These are phyloP conservation scores for Pseudolycoriella hygida DNA, from an alignment of 2,888 invertebrate species.

Conservation along the genomic window DNA sequence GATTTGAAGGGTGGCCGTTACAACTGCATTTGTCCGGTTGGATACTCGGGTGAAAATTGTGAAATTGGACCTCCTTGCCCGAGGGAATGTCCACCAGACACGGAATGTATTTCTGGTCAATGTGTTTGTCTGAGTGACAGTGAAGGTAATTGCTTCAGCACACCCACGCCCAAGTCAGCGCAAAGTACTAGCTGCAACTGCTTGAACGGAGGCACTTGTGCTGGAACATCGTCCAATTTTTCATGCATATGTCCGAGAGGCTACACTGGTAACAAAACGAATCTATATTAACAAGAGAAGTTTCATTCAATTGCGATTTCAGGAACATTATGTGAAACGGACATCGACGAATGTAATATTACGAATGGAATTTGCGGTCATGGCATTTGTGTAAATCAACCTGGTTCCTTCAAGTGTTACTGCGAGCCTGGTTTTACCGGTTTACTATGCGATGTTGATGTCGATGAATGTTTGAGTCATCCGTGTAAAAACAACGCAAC, in stretches of 20 bases:
- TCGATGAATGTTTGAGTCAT: conserved; percentile 71
- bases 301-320: conserved; percentile 11
- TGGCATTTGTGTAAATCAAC: conserved; percentile 64
- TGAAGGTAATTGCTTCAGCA: conserved; percentile 21
- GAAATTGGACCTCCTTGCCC: conserved; percentile 25
- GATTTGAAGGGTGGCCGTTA: conserved; percentile 35
- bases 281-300: neutral
- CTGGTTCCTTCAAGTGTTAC: conserved; percentile 66
- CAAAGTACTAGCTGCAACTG: conserved; percentile 36
- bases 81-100: conserved; percentile 40
- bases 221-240: conserved; percentile 42
- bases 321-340: conserved; percentile 39
- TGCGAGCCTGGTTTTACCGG: conserved; percentile 76
- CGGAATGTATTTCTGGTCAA: conserved; percentile 42
- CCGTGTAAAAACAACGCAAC: conserved; percentile 72
- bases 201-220: conserved; percentile 54
- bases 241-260: conserved; percentile 55
- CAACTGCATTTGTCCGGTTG: conserved; percentile 53
- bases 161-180: conserved; percentile 20
- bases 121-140: conserved; percentile 29
- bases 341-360: conserved; percentile 56
- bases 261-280: conserved; percentile 35
- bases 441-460: conserved; percentile 63
- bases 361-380: conserved; percentile 50
- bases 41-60: conserved; percentile 31